A percentile compares a stretch with the other conserved stretches of the same genome.
Evolutionary conservation across 1,140 invertebrate genomes (phyloP).

Genomic region (Conus betulinus): DNA sequence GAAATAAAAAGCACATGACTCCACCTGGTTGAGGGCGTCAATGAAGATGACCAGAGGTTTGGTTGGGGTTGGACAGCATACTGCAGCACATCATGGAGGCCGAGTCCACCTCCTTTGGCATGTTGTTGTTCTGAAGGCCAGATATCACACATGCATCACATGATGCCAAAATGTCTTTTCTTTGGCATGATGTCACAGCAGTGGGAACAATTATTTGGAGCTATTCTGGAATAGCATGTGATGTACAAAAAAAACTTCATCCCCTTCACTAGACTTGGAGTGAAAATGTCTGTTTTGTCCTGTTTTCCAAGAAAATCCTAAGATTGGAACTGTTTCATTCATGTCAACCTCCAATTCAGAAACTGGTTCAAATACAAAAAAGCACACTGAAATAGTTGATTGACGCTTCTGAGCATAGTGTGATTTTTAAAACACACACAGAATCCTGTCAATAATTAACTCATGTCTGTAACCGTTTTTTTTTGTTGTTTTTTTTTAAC

Average conservation of each 20-base stretch:
- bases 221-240: no score
- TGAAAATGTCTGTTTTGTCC: no score
- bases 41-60: constrained; percentile 70
- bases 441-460: no score
- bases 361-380: no score
- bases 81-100: constrained; percentile 71
- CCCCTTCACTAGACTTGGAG: neutral
- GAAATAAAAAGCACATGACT: neutral
- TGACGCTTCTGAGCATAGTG: no score
- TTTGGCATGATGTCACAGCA: constrained; percentile 1
- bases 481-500: no score
- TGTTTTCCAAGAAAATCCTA: no score
- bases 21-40: constrained; percentile 72
- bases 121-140: constrained; percentile 64
- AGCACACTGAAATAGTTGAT: no score
- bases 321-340: no score
- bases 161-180: neutral
- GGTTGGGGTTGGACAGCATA: constrained; percentile 71
- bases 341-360: no score
- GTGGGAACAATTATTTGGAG: constrained; percentile 25
- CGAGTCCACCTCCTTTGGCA: constrained; percentile 69
- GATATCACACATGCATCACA: neutral
- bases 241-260: neutral
- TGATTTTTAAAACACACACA: no score
- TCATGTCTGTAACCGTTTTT: no score